Conservation (phyloP, 2,113 vertebrate genomes). For the Heterotilapia buettikoferi region DNA sequence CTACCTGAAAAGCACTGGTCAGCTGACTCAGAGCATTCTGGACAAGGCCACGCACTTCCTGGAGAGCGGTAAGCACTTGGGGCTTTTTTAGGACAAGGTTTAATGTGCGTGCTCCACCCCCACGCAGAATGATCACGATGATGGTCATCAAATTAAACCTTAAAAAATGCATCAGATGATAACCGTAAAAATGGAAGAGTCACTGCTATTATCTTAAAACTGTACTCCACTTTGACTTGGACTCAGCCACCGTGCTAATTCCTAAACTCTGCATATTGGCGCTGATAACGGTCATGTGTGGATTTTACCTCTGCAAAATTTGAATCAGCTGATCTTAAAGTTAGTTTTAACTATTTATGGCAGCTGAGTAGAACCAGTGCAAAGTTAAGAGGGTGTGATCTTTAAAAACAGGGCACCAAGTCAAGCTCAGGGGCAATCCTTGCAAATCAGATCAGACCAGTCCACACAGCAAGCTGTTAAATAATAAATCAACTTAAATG, state of each 20-base stretch:
- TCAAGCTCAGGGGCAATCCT: background rate
- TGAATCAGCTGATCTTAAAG: background rate
- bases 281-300: background rate
- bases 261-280: background rate
- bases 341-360: background rate
- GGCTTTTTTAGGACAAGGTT: background rate
- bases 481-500: background rate
- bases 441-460: background rate
- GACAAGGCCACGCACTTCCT: conserved; percentile 65
- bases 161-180: background rate
- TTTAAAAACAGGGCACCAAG: background rate
- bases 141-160: background rate
- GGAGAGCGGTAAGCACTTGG: conserved; percentile 64
- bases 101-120: background rate
- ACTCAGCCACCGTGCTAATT: accelerated
- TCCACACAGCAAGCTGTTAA: background rate
- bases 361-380: background rate
- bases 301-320: background rate
- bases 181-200: background rate
- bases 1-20: conserved; percentile 75
- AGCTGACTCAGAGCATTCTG: conserved; percentile 66
- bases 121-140: background rate
- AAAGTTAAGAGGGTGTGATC: background rate
- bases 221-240: background rate
- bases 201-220: background rate